Evolutionary conservation across 2,113 vertebrate genomes (phyloP).

Genomic region (Apodemus speciosus): DNA sequence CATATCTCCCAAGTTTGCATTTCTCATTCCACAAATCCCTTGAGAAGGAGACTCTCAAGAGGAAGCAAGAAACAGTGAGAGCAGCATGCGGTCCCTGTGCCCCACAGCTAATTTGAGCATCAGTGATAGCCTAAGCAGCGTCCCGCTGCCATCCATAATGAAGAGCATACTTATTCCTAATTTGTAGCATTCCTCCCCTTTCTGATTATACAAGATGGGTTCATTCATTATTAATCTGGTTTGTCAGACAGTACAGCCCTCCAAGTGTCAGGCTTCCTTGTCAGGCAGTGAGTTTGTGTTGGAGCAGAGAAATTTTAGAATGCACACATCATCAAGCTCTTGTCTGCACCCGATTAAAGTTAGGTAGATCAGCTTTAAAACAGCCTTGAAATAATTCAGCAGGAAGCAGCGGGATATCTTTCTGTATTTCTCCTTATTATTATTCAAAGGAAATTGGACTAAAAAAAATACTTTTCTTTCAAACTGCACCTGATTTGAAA

Average conservation of each 20-base stretch:
- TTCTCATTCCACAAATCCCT: constrained; percentile 61
- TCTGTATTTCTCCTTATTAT: constrained; percentile 68
- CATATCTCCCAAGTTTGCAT: constrained; percentile 62
- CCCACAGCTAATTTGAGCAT: constrained; percentile 69
- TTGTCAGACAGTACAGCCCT: constrained; percentile 69
- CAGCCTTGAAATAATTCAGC: constrained; percentile 71
- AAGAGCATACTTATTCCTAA: constrained; percentile 71
- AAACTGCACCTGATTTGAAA: constrained; percentile 64
- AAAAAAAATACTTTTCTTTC: constrained; percentile 60
- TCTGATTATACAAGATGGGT: constrained; percentile 77
- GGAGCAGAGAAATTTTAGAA: constrained; percentile 64
- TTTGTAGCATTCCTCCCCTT: constrained; percentile 73
- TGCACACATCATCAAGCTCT: constrained; percentile 65
- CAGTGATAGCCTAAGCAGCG: constrained; percentile 70
- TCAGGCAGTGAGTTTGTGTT: constrained; percentile 46
- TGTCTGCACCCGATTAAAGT: constrained; percentile 64
- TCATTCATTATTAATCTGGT: constrained; percentile 80
- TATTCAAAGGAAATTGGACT: constrained; percentile 62
- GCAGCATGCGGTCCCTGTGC: constrained; percentile 11
- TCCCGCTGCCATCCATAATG: constrained; percentile 65
- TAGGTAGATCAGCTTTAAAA: constrained; percentile 39
- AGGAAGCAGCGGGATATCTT: constrained; percentile 61
- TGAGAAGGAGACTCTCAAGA: constrained; percentile 61
- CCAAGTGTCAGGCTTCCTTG: constrained; percentile 69
- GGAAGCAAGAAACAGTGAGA: constrained; percentile 40